These are phyloP conservation scores for Cyanistes caeruleus DNA, from an alignment of 2,113 vertebrate genomes.

Conservation along the genomic window DNA sequence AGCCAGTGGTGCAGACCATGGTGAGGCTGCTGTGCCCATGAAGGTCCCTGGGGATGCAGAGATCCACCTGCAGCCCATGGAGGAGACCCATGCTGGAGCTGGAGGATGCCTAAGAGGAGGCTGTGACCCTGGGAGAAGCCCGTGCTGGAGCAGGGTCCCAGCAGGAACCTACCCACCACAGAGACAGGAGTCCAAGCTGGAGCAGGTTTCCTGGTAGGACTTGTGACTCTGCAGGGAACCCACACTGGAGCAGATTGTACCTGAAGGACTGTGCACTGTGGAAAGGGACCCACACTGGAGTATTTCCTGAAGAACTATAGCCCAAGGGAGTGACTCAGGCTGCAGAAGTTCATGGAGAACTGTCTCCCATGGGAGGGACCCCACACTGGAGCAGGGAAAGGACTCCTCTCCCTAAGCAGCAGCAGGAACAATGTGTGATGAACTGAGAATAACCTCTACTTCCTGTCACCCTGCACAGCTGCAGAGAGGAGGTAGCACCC, in stretches of 20 bases:
- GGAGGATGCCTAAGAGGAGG: fast-evolving
- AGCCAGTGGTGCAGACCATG: fast-evolving
- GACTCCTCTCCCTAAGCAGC: background rate
- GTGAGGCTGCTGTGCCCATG: background rate
- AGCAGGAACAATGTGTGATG: fast-evolving
- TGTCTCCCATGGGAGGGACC: background rate
- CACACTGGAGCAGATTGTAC: background rate
- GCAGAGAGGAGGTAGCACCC: background rate
- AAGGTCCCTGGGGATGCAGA: background rate
- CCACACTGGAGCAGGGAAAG: background rate
- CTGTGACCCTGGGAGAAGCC: background rate
- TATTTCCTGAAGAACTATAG: background rate
- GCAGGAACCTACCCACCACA: background rate
- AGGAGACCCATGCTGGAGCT: fast-evolving
- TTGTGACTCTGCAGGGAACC: background rate
- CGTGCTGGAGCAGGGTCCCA: background rate
- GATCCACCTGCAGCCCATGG: background rate
- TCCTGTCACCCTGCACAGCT: background rate
- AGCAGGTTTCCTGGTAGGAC: background rate
- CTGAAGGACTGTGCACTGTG: background rate
- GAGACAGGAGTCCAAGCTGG: background rate
- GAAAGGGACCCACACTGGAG: background rate
- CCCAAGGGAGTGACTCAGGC: background rate
- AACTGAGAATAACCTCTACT: background rate
- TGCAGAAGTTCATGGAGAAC: background rate